Evolutionary conservation across 2,888 invertebrate species (phyloP).

Genomic region (Antheraea yamamai): DNA sequence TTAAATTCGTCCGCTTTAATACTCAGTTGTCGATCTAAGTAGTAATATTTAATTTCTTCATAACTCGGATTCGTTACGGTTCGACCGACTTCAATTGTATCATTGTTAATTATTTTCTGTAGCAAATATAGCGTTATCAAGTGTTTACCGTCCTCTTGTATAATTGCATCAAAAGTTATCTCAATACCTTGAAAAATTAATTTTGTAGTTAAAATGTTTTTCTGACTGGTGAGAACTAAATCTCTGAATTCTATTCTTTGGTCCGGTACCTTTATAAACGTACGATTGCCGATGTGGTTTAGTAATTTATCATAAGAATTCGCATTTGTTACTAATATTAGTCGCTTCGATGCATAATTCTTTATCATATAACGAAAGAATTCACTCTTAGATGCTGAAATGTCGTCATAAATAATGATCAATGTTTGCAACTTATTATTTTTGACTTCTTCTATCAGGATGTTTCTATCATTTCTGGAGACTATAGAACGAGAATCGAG

Average conservation of each 20-base stretch:
- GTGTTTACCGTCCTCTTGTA: not conserved
- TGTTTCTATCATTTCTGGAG: not conserved
- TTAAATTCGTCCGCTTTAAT: not conserved
- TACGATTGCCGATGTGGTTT: not conserved
- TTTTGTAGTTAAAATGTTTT: not conserved
- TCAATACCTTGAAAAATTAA: not conserved
- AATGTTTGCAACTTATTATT: not conserved
- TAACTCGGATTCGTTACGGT: constrained; percentile 17
- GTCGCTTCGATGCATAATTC: not conserved
- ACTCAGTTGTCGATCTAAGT: constrained; percentile 24
- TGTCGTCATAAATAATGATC: constrained; percentile 2
- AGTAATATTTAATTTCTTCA: constrained; percentile 27
- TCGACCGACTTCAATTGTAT: constrained; percentile 24
- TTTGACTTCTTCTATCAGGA: not conserved
- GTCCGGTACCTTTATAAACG: not conserved
- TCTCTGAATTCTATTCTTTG: not conserved
- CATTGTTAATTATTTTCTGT: constrained; percentile 19
- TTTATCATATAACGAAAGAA: not conserved
- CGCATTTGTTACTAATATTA: not conserved
- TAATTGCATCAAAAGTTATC: not conserved
- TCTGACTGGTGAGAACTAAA: not conserved
- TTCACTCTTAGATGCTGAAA: not conserved
- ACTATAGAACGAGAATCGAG: not conserved
- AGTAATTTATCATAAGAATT: not conserved
- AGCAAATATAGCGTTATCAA: not conserved